A percentile compares a stretch with the other conserved stretches of the same genome.
phyloP scores from a whole-genome alignment of 2,797 vertebrate species.

The Poecilia wingei region DNA sequence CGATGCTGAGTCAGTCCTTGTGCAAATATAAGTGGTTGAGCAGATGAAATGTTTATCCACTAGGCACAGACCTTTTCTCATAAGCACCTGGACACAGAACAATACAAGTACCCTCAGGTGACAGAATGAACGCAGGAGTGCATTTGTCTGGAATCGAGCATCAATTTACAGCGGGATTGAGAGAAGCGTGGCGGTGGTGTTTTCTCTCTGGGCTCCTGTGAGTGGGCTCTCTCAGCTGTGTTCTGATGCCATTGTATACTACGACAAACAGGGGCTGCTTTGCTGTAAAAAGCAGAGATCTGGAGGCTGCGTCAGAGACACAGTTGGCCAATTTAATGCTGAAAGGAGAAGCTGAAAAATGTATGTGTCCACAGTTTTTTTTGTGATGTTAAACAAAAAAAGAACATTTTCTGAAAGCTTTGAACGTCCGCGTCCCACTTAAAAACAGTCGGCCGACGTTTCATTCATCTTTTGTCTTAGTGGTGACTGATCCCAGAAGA shows the following conservation, averaged over 20 bases:
- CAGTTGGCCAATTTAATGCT: slow-evolving; percentile 19
- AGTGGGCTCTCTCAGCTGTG: slow-evolving; percentile 48
- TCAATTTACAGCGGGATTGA: slow-evolving; percentile 49
- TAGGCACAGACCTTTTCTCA: slow-evolving; percentile 18
- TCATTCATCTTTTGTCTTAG: slow-evolving; percentile 52
- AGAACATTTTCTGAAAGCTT: not conserved
- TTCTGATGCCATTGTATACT: slow-evolving; percentile 25
- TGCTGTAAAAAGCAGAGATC: slow-evolving; percentile 30
- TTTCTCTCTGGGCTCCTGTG: slow-evolving; percentile 55
- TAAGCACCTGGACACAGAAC: slow-evolving; percentile 51
- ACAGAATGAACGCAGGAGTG: slow-evolving; percentile 65
- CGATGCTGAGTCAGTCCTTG: slow-evolving; percentile 17
- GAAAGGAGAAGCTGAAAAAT: slow-evolving; percentile 15
- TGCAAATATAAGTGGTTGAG: slow-evolving; percentile 41
- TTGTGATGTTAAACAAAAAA: not conserved
- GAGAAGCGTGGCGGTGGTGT: slow-evolving; percentile 44
- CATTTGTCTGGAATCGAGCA: slow-evolving; percentile 57
- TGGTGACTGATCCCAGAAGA: slow-evolving; percentile 47
- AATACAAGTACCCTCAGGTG: slow-evolving; percentile 57
- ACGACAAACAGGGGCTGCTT: slow-evolving; percentile 42
- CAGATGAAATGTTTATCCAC: slow-evolving; percentile 44
- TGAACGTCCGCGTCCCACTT: slow-evolving; percentile 15
- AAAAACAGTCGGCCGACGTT: slow-evolving; percentile 28
- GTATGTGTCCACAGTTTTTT: not conserved
- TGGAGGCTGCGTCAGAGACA: slow-evolving; percentile 9